Conservation (phyloP, 2,797 vertebrate genomes). For the Phalanger gymnotis region DNA sequence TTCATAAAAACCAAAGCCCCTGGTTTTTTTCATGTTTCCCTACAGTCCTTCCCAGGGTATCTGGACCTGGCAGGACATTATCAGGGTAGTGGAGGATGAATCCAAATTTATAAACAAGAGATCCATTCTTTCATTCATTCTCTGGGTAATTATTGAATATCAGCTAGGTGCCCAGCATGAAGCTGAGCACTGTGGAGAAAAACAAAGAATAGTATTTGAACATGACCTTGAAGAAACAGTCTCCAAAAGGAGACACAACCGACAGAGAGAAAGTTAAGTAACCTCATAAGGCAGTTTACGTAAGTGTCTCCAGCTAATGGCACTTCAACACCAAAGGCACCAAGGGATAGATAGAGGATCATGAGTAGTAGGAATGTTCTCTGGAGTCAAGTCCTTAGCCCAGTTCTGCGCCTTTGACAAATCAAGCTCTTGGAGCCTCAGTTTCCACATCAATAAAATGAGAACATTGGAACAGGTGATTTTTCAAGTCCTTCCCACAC, state of each 20-base stretch:
- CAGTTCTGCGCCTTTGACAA: background rate
- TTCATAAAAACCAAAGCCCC: background rate
- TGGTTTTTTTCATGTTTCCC: background rate
- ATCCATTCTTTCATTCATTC: background rate
- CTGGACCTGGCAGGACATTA: background rate
- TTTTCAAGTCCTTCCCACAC: background rate
- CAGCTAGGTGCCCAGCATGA: background rate
- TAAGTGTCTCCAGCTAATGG: background rate
- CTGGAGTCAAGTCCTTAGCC: background rate
- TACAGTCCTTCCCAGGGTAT: background rate
- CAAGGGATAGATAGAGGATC: background rate
- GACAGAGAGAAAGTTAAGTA: background rate
- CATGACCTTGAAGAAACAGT: background rate
- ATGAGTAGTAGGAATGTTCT: background rate
- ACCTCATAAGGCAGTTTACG: background rate
- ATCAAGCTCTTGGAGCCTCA: background rate
- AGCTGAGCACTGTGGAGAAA: background rate
- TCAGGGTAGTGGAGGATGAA: background rate
- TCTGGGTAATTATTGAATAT: background rate
- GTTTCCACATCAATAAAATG: background rate
- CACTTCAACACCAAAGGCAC: background rate
- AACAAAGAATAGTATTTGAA: background rate
- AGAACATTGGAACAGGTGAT: background rate
- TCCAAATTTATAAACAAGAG: slow-evolving; percentile 2
- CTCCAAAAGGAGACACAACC: background rate